Percentiles rank a stretch among this genome's conserved stretches.
Evolutionary conservation across 2,113 vertebrate genomes (phyloP).

Genomic region (Ammospiza caudacuta): DNA sequence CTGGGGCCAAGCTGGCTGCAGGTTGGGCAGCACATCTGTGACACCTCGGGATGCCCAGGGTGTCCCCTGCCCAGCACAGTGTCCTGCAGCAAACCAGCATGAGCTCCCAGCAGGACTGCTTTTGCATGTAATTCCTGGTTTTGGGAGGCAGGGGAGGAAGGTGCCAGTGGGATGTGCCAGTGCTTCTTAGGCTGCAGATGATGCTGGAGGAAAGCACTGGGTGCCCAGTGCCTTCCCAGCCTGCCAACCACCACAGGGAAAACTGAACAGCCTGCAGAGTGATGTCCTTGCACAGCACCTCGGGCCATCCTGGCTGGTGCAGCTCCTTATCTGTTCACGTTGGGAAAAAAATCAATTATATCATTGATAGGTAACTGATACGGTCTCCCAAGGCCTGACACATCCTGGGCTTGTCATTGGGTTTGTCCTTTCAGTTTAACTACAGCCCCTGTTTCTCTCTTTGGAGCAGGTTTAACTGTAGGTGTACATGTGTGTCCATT

Average conservation of each 20-base stretch:
- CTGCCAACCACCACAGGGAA: background rate
- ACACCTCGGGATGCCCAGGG: fast-evolving
- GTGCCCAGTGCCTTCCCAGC: background rate
- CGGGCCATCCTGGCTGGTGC: background rate
- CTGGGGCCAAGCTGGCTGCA: fast-evolving
- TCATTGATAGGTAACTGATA: constrained; percentile 10
- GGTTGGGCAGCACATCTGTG: background rate
- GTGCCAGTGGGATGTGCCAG: background rate
- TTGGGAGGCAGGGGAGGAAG: background rate
- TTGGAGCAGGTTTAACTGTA: background rate
- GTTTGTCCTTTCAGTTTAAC: constrained; percentile 34
- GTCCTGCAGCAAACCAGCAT: background rate
- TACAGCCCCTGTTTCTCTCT: background rate
- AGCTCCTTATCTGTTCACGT: background rate
- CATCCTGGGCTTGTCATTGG: background rate
- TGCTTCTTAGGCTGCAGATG: background rate
- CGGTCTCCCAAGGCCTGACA: background rate
- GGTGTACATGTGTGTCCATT: background rate
- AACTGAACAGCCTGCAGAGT: background rate
- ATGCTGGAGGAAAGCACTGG: background rate
- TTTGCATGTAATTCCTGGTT: background rate
- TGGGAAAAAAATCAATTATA: background rate
- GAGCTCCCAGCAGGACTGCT: background rate
- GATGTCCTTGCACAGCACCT: background rate
- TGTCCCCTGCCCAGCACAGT: background rate